phyloP scores from a whole-genome alignment of 2,113 vertebrate genomes.

The Cephalopholis sonnerati region DNA sequence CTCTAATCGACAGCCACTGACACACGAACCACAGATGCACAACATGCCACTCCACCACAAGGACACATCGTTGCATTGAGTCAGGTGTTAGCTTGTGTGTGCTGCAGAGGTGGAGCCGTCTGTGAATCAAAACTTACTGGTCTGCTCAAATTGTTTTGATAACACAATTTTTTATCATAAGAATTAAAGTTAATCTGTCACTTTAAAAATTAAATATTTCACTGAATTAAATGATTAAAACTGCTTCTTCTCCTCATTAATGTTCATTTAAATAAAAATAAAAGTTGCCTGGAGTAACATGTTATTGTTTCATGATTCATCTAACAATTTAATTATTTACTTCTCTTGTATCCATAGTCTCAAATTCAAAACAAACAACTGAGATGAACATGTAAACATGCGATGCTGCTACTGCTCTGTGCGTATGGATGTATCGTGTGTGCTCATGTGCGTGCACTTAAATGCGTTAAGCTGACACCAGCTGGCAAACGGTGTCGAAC shows the following conservation, averaged over 20 bases:
- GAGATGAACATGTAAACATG: not conserved
- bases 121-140: too few relatives aligned
- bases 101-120: not conserved
- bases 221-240: slow-evolving; percentile 26
- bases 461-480: slow-evolving; percentile 52
- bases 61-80: slow-evolving; percentile 31
- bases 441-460: slow-evolving; percentile 35
- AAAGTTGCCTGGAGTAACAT: not conserved
- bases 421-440: not conserved
- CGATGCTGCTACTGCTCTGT: not conserved
- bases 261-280: not conserved
- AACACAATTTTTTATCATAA: too few relatives aligned
- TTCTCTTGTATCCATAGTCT: not conserved
- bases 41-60: slow-evolving; percentile 70
- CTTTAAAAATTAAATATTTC: slow-evolving; percentile 8
- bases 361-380: not conserved
- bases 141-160: too few relatives aligned
- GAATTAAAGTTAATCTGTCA: not conserved
- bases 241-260: slow-evolving; percentile 15
- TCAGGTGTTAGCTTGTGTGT: slow-evolving; percentile 20
- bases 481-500: slow-evolving; percentile 44
- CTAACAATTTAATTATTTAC: slow-evolving; percentile 5
- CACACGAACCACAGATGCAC: slow-evolving; percentile 62
- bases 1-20: slow-evolving; percentile 41
- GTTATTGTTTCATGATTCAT: slow-evolving; percentile 9